These are phyloP conservation scores for Lysandra coridon DNA, from an alignment of 2,888 invertebrate species.

Conservation along the genomic window DNA sequence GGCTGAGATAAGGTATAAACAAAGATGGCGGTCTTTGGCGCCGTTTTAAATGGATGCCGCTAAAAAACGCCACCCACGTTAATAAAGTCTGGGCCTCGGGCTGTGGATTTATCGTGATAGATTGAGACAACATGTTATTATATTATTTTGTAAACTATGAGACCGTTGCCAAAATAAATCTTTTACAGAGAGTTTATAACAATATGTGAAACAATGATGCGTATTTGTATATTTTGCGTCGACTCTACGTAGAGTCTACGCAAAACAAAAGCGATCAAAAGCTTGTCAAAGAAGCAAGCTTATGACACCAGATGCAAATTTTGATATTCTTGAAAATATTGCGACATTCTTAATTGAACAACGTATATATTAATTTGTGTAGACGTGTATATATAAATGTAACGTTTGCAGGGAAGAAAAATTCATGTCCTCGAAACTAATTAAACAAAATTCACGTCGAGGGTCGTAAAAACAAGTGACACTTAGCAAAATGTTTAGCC, in stretches of 20 bases:
- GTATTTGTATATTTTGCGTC: neutral
- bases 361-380: neutral
- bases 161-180: neutral
- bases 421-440: neutral
- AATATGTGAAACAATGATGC: neutral
- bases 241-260: neutral
- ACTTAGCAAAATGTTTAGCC: slow-evolving; percentile 48
- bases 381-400: neutral
- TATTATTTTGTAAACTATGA: neutral
- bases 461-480: slow-evolving; percentile 41
- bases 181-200: neutral
- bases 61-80: slow-evolving; percentile 50
- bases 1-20: slow-evolving; percentile 54
- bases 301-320: neutral
- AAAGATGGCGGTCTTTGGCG: slow-evolving; percentile 52
- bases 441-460: slow-evolving; percentile 25
- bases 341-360: neutral
- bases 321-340: neutral
- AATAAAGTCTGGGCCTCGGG: slow-evolving; percentile 42
- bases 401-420: neutral
- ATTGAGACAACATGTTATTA: neutral
- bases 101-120: slow-evolving; percentile 3
- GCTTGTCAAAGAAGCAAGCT: neutral
- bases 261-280: neutral
- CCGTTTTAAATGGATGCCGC: slow-evolving; percentile 45